Percentiles rank a stretch among this genome's conserved stretches.
These are phyloP conservation scores for Zootoca vivipara DNA, from an alignment of 2,113 vertebrate genomes.

Conservation along the genomic window DNA sequence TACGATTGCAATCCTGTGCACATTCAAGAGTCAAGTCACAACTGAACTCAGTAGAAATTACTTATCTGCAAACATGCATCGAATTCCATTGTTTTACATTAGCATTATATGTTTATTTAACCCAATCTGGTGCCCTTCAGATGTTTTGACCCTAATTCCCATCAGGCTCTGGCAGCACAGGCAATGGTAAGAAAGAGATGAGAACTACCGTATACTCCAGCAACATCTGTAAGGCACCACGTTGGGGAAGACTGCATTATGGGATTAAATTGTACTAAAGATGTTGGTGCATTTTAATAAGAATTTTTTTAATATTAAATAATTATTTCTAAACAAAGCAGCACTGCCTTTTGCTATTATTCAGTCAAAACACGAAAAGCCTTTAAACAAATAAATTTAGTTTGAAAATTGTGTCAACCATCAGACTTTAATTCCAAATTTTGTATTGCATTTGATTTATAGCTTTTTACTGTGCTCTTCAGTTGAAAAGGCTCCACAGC, in stretches of 20 bases:
- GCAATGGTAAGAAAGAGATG: not conserved
- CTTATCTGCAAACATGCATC: not conserved
- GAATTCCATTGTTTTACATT: not conserved
- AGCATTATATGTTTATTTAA: not conserved
- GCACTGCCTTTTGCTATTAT: not conserved
- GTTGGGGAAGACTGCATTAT: not conserved
- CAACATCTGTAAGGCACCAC: not conserved
- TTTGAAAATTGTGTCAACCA: not conserved
- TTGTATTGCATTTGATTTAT: not conserved
- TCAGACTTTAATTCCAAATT: not conserved
- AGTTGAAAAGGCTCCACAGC: too few relatives aligned
- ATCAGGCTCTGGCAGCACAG: not conserved
- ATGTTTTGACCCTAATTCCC: not conserved
- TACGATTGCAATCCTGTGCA: not conserved
- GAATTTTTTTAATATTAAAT: not conserved
- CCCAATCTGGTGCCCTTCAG: not conserved
- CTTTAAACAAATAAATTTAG: not conserved
- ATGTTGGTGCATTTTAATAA: not conserved
- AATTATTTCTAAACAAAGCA: not conserved
- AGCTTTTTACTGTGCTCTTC: not conserved
- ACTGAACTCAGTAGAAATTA: not conserved
- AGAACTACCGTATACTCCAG: not conserved
- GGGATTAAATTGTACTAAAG: not conserved
- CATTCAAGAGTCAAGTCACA: not conserved
- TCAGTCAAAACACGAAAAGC: not conserved